Evolutionary conservation across 2,113 vertebrate species (phyloP).

Genomic region (Pao palembangensis): DNA sequence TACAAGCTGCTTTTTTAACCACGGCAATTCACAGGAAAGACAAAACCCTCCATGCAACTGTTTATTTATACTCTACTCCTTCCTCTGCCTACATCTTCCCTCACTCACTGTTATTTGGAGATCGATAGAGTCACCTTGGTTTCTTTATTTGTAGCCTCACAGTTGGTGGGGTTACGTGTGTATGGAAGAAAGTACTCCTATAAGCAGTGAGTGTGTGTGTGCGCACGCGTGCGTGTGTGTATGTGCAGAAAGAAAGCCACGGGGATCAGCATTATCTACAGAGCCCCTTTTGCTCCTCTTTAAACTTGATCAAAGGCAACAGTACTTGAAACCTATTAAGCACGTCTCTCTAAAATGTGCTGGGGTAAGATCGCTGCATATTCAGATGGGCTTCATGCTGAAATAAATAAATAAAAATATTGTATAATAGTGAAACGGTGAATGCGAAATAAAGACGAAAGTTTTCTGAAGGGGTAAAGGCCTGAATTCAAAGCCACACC

Average conservation of each 20-base stretch:
- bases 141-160: constrained; percentile 76
- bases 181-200: constrained; percentile 51
- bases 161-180: constrained; percentile 64
- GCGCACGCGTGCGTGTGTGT: constrained; percentile 38
- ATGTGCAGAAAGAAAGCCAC: constrained; percentile 64
- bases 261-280: constrained; percentile 75
- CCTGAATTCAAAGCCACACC: constrained; percentile 66
- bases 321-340: constrained; percentile 77
- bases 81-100: constrained; percentile 38
- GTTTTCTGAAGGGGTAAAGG: constrained; percentile 45
- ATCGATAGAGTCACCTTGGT: constrained; percentile 81
- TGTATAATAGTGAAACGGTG: constrained; percentile 27
- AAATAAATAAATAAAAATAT: constrained; percentile 55
- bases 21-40: constrained; percentile 32
- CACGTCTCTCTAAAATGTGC: constrained; percentile 67
- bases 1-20: constrained; percentile 9
- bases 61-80: constrained; percentile 42
- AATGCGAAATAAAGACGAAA: constrained; percentile 42
- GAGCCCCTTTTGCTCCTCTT: constrained; percentile 75
- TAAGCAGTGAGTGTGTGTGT: constrained; percentile 17
- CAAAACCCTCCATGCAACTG: constrained; percentile 32
- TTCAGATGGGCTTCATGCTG: constrained; percentile 48
- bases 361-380: constrained; percentile 53
- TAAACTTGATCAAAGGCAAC: constrained; percentile 78
- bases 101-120: constrained; percentile 60